phyloP scores from a whole-genome alignment of 1,140 invertebrate species.

The Batillaria attramentaria region DNA sequence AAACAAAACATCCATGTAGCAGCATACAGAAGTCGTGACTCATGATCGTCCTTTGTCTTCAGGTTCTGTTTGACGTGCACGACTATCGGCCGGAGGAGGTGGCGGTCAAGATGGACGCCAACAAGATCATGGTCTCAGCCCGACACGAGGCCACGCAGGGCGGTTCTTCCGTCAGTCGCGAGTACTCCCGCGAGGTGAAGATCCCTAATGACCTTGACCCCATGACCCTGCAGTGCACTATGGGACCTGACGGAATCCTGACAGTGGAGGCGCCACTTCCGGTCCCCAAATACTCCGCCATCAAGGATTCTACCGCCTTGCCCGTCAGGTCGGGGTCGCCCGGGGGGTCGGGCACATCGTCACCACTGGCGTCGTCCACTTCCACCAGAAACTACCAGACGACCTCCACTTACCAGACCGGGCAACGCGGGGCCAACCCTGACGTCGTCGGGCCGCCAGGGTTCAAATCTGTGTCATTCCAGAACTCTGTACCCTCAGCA shows the following conservation, averaged over 20 bases:
- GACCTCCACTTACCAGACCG: slow-evolving; percentile 29
- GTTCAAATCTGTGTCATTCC: slow-evolving; percentile 26
- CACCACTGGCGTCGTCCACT: slow-evolving; percentile 34
- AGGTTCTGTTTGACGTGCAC: slow-evolving; percentile 60
- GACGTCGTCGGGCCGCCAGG: slow-evolving; percentile 25
- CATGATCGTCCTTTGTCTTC: background rate
- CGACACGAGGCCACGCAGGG: slow-evolving; percentile 59
- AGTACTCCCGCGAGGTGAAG: slow-evolving; percentile 66
- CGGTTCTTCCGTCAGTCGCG: slow-evolving; percentile 59
- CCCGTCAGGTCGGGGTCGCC: slow-evolving; percentile 42
- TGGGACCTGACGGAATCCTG: slow-evolving; percentile 67
- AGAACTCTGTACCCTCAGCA: slow-evolving; percentile 33
- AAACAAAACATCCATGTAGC: too few relatives aligned
- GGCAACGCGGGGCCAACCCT: slow-evolving; percentile 37
- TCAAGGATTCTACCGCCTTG: slow-evolving; percentile 43
- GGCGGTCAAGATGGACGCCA: slow-evolving; percentile 64
- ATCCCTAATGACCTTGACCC: slow-evolving; percentile 68
- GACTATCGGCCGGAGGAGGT: slow-evolving; percentile 67
- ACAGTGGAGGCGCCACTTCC: slow-evolving; percentile 65
- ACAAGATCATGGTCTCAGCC: slow-evolving; percentile 62
- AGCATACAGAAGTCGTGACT: too few relatives aligned
- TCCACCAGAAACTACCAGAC: slow-evolving; percentile 36
- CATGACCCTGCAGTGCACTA: slow-evolving; percentile 60
- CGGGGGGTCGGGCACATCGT: slow-evolving; percentile 20
- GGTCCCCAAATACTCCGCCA: slow-evolving; percentile 49